Evolutionary conservation across 2,113 vertebrate species (phyloP).

Genomic region (Nanorana parkeri): DNA sequence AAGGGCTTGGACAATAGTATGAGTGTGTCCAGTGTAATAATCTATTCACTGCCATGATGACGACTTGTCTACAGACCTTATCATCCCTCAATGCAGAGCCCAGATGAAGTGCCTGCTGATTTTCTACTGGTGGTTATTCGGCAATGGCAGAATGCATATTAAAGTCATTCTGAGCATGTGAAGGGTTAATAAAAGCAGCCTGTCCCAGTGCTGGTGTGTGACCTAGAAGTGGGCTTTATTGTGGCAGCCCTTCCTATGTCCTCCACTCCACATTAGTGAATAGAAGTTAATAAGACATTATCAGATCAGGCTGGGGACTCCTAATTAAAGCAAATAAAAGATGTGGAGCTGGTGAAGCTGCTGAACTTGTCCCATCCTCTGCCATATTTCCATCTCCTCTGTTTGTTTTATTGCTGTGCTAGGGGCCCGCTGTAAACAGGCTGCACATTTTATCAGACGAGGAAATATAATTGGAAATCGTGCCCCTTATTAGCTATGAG

Average conservation of each 20-base stretch:
- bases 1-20: too few species aligned
- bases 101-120: too few species aligned
- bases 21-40: too few species aligned
- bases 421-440: not conserved
- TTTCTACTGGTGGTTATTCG: too few species aligned
- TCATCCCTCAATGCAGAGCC: too few species aligned
- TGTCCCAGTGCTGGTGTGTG: not conserved
- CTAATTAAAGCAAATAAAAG: slow-evolving; percentile 95
- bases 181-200: slow-evolving; percentile 3
- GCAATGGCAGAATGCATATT: too few species aligned
- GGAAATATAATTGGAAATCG: slow-evolving; percentile 90
- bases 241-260: slow-evolving; percentile 80
- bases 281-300: slow-evolving; percentile 90
- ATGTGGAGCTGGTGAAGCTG: slow-evolving; percentile 60
- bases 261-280: slow-evolving; percentile 81
- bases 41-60: too few species aligned
- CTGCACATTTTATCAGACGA: slow-evolving; percentile 70
- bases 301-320: slow-evolving; percentile 85
- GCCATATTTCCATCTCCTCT: not conserved
- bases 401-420: slow-evolving; percentile 60
- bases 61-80: too few species aligned
- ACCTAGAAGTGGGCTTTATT: slow-evolving; percentile 82
- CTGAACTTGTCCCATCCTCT: slow-evolving; percentile 57
- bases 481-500: slow-evolving; percentile 86
- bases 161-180: slow-evolving; percentile 11